Percentiles rank a stretch among this genome's conserved stretches.
phyloP scores from a whole-genome alignment of 2,797 vertebrate genomes.

The Micrastur ruficollis region DNA sequence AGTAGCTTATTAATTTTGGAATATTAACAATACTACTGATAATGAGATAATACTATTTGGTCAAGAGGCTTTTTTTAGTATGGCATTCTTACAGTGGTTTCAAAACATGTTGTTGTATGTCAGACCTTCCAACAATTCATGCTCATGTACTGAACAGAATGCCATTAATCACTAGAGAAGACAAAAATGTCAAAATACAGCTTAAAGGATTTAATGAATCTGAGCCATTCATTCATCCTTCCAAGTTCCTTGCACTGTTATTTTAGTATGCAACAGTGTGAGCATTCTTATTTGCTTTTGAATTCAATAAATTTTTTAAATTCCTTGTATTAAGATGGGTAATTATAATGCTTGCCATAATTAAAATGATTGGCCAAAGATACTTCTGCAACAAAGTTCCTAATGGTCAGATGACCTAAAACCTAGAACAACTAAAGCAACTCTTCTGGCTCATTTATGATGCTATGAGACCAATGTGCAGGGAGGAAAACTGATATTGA shows the following conservation, averaged over 20 bases:
- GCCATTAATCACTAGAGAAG: not conserved
- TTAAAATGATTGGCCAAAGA: not conserved
- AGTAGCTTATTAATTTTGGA: not conserved
- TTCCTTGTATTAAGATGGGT: not conserved
- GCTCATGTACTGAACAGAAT: not conserved
- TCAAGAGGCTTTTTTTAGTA: not conserved
- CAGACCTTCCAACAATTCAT: not conserved
- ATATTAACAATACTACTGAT: not conserved
- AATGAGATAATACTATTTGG: not conserved
- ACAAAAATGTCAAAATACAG: constrained; percentile 25
- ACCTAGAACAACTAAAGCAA: not conserved
- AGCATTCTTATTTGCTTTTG: not conserved
- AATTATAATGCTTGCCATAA: not conserved
- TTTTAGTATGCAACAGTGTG: not conserved
- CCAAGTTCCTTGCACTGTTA: not conserved
- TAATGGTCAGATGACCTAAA: not conserved
- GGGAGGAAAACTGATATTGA: not conserved
- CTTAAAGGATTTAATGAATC: not conserved
- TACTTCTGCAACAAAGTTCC: not conserved
- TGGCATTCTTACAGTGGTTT: not conserved
- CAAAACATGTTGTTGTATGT: not conserved
- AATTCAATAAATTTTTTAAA: not conserved
- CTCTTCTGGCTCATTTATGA: not conserved
- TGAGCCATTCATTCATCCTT: not conserved
- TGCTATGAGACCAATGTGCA: not conserved